These are phyloP conservation scores for Trinorchestia longiramus DNA, from an alignment of 1,140 invertebrate species.

Conservation along the genomic window DNA sequence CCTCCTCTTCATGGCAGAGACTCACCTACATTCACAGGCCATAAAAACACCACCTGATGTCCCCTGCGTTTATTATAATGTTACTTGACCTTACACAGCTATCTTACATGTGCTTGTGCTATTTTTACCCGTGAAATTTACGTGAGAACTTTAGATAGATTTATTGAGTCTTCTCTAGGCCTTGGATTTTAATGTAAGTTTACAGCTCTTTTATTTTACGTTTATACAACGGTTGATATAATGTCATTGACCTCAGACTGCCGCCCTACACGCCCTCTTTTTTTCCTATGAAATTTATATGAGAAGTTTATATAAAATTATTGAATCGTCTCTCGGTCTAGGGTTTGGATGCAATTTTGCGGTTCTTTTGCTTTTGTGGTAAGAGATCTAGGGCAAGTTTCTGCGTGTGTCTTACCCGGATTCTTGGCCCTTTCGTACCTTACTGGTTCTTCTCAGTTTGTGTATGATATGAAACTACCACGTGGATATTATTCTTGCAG, in stretches of 20 bases:
- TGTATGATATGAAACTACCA: not conserved
- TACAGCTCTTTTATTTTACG: no score
- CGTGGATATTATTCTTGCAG: not conserved
- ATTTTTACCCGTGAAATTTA: no score
- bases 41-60: not conserved
- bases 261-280: not conserved
- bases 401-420: not conserved
- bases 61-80: not conserved
- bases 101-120: no score
- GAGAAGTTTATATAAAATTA: not conserved
- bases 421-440: not conserved
- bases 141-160: no score
- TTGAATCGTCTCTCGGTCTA: not conserved
- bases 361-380: not conserved
- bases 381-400: not conserved
- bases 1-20: not conserved
- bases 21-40: not conserved
- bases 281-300: not conserved
- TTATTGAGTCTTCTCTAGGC: no score
- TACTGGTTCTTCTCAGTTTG: not conserved
- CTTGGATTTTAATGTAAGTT: no score
- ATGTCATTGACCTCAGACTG: no score
- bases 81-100: not conserved
- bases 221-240: no score
- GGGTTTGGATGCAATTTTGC: not conserved